phyloP scores from a whole-genome alignment of 2,797 vertebrate species.

The Phrynocephalus guinanensis region DNA sequence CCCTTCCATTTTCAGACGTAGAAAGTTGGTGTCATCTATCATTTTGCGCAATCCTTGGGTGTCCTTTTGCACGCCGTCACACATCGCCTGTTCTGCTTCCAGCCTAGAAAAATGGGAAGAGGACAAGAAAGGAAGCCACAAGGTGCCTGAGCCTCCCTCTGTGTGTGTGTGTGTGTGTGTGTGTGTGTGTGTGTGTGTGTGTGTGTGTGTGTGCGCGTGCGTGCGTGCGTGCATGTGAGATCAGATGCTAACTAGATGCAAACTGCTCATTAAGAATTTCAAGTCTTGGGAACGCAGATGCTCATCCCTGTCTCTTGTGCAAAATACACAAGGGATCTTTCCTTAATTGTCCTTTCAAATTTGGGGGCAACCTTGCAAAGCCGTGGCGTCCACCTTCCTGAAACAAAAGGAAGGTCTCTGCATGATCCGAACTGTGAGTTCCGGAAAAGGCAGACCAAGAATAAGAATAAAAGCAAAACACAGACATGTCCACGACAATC shows the following conservation, averaged over 20 bases:
- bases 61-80: constrained; percentile 79
- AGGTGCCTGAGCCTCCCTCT: not conserved
- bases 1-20: constrained; percentile 75
- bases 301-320: not conserved
- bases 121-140: not conserved
- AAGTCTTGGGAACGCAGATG: not conserved
- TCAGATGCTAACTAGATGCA: not conserved
- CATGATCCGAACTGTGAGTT: not conserved
- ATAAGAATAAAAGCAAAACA: not conserved
- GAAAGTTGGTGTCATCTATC: constrained; percentile 77
- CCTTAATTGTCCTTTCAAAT: not conserved
- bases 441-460: not conserved
- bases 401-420: not conserved
- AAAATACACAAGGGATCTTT: not conserved
- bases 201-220: no score
- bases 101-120: constrained; percentile 67
- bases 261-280: not conserved
- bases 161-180: not conserved
- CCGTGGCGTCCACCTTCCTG: not conserved
- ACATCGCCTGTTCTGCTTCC: constrained; percentile 77
- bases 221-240: no score
- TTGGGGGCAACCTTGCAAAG: not conserved
- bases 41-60: constrained; percentile 77
- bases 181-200: no score
- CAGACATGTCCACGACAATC: not conserved